phyloP scores from a whole-genome alignment of 1,140 invertebrate genomes.

The Apocrypta bakeri region DNA sequence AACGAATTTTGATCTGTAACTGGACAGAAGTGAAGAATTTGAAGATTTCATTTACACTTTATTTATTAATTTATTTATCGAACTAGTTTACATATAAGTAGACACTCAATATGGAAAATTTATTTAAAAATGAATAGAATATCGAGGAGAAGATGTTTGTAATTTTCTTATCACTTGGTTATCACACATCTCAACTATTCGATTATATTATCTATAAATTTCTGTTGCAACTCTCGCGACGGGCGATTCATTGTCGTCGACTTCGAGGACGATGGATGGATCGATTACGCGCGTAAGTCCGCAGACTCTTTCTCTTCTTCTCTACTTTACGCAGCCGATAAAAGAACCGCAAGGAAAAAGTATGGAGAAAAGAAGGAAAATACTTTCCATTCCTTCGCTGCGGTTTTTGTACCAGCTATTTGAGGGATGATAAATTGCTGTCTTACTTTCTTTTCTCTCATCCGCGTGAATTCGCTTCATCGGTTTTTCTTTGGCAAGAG shows the following conservation, averaged over 20 bases:
- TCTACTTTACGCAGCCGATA: slow-evolving; percentile 8
- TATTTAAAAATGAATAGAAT: too few species aligned
- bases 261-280: slow-evolving; percentile 18
- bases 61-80: too few species aligned
- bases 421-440: slow-evolving; percentile 68
- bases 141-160: too few species aligned
- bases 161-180: not conserved
- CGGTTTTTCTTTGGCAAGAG: slow-evolving; percentile 57
- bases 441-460: slow-evolving; percentile 53
- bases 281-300: slow-evolving; percentile 13
- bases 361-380: slow-evolving; percentile 54
- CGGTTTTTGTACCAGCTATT: slow-evolving; percentile 1
- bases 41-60: too few species aligned
- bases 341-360: slow-evolving; percentile 28
- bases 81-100: too few species aligned
- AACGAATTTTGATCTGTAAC: not conserved
- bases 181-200: too few species aligned
- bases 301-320: not conserved
- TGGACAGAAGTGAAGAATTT: too few species aligned
- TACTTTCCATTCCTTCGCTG: slow-evolving; percentile 52
- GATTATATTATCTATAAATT: slow-evolving; percentile 34
- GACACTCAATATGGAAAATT: too few species aligned
- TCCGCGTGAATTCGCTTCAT: slow-evolving; percentile 29
- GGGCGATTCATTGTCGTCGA: slow-evolving; percentile 13
- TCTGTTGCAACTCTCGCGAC: not conserved